These are phyloP conservation scores for Xylota segnis DNA, from an alignment of 2,888 invertebrate species.

Conservation along the genomic window DNA sequence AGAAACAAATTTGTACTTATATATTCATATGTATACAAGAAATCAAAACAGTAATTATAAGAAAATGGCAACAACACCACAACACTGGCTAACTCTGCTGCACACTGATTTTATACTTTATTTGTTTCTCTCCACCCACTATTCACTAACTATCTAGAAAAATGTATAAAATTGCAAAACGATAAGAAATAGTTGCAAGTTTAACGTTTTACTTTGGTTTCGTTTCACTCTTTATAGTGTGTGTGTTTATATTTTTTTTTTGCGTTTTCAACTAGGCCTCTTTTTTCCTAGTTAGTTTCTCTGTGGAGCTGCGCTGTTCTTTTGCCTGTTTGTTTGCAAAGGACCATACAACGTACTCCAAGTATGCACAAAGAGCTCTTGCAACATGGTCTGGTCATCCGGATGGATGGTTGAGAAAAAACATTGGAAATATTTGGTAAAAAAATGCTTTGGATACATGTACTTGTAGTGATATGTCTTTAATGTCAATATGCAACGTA, in stretches of 20 bases:
- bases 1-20: no score
- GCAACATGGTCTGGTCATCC: background rate
- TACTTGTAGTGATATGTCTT: no score
- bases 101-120: constrained; percentile 33
- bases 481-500: no score
- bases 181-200: constrained; percentile 9
- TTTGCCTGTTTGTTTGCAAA: constrained; percentile 36
- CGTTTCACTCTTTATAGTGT: constrained; percentile 1
- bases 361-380: constrained; percentile 2
- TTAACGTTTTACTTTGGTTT: constrained; percentile 12
- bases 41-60: constrained; percentile 6
- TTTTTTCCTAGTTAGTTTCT: constrained; percentile 34
- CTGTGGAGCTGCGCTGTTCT: constrained; percentile 24
- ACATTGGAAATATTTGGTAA: no score
- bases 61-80: constrained; percentile 71
- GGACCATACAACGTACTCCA: background rate
- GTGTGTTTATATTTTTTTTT: constrained; percentile 14
- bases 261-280: constrained; percentile 8
- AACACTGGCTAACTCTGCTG: constrained; percentile 70
- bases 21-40: background rate
- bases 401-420: no score
- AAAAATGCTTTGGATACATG: no score
- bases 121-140: constrained; percentile 32
- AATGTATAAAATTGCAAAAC: background rate
- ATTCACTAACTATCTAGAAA: constrained; percentile 15